Evolutionary conservation across 2,797 vertebrate genomes (phyloP), one percentile per base, ranked within the genome.

Genomic region (Typhlichthys subterraneus): DNA sequence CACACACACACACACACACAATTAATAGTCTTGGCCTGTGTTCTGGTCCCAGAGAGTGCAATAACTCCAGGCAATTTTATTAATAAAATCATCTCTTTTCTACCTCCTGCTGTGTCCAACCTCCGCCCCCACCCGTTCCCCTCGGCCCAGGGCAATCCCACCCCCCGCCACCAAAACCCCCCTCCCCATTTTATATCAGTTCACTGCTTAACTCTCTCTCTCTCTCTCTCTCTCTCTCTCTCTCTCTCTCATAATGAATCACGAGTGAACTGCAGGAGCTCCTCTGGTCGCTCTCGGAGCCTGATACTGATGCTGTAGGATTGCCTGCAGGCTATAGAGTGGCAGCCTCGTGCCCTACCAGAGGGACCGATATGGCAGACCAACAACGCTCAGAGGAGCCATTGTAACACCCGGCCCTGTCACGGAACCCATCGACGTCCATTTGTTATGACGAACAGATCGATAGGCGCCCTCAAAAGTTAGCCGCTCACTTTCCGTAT

Each of bases 11-110:
- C 23, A 75, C 67, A 75, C 75, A 69, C 57, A 72, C 91, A 89
- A 91, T 93, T 92, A 94, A 95, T 94, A 93, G 92, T 87, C 87
- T 90, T 92, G 90, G 75, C 63, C 67, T 19, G 46, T 82, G 73
- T 67, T 77, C 76, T 51, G 57, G 73, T 79, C 79, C 70, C 75
- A 87, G 70, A 61, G 80, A 77, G 71, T 77, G 70, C 72, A 85
- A 90, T 89, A 88, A 89, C 82, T 89, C 85, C 61, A 67, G 51
- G 70, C 88, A 85, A 90, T 91, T 84, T 84, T 89, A 90, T 88
- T 87, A 91, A 89, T 89, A 90, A 91, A 88, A 88, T 82, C 77
- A 87, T 84, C 75, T 81, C 69, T 85, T 70, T 78, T 64, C 54
- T 63, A 52, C 50, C 67, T 62, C 78, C 78, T 79, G 69, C 84